Percentiles rank a stretch among this genome's conserved stretches.
These are phyloP conservation scores for Galleria mellonella DNA, from an alignment of 1,140 invertebrate genomes.

Conservation along the genomic window DNA sequence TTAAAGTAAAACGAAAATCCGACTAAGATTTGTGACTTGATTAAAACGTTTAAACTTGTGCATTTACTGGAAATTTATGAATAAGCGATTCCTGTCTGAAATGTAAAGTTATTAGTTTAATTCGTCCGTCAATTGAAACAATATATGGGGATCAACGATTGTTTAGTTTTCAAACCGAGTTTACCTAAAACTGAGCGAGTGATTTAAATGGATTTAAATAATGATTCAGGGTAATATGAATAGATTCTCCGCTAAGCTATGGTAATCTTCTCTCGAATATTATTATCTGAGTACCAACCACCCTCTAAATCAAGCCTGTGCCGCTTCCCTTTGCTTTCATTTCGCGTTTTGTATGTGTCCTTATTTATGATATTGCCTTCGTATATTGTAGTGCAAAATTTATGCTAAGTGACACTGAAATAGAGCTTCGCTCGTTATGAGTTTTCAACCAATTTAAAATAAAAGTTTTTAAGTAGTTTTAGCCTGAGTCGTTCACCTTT, in stretches of 20 bases:
- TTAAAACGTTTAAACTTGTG: slow-evolving; percentile 12
- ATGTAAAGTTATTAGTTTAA: slow-evolving; percentile 3
- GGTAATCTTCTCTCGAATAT: slow-evolving; percentile 27
- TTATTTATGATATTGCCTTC: slow-evolving; percentile 24
- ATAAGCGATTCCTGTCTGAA: too few species aligned
- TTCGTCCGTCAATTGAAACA: slow-evolving; percentile 7
- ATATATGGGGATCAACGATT: not conserved
- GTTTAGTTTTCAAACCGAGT: not conserved
- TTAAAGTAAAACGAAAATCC: slow-evolving; percentile 13
- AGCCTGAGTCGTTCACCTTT: too few species aligned
- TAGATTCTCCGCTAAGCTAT: slow-evolving; percentile 26
- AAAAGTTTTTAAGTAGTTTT: too few species aligned
- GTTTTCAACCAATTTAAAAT: too few species aligned
- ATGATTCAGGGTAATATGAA: slow-evolving; percentile 16
- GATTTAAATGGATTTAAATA: slow-evolving; percentile 42
- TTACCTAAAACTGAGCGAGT: slow-evolving; percentile 11
- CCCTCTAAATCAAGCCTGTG: slow-evolving; percentile 15
- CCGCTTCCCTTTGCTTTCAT: slow-evolving; percentile 21
- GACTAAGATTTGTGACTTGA: slow-evolving; percentile 3
- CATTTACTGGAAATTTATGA: too few species aligned
- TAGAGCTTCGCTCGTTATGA: not conserved
- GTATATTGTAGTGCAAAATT: slow-evolving; percentile 18
- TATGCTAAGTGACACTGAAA: slow-evolving; percentile 5
- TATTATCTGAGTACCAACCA: slow-evolving; percentile 17
- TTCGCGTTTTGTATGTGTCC: slow-evolving; percentile 19